Base-by-base conservation (phyloP, 2,888 invertebrate genomes). In the Drosophila ochracea region DNA sequence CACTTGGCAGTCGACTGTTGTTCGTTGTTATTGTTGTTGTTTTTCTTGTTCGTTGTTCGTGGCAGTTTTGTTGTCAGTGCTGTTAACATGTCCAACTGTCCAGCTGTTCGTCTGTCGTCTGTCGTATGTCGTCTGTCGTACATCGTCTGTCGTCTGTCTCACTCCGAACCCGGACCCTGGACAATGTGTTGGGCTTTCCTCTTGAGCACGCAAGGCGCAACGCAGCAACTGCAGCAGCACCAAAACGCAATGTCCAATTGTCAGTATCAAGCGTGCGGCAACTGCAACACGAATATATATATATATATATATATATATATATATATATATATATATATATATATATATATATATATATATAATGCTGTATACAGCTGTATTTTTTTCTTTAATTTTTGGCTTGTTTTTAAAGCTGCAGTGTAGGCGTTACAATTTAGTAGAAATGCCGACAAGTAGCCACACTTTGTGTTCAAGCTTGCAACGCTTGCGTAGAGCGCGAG, bases 81-180 rank as follows among this genome's bases (percentile, higher is more conserved):
- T 90, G 84, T 87, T 89, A 85, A 86, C 89, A 73, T 90, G 78
- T 84, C 83, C 87, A 84, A 58, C 76, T 73, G 71, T 71, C 55
- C 30, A 65, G 60, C 68, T 52, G 68, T 61, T 31, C 35, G 11
- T 19, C 66, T 43, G 49, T 21, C 11, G 55, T 19, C 21, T 19
- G 65, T 41, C 16, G 16, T 21, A 35, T 25, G 33, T 21, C 11
- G 55, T 19, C 28, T 16, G 65, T 25, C 25, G 25, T 25, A n/a
- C n/a, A n/a, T 37, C 28, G 61, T 65, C 68, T 47, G 66, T 41
- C 16, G 16, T 25, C 63, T 49, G 65, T 43, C 65, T 64, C 55
- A 49, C 35, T 3, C 61, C 66, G 25, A 60, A 64, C 68, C 81
- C 78, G 66, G 74, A 69, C 80, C 82, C 67, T 78, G 73, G 78